Evolutionary conservation across 2,113 vertebrate genomes (phyloP).

Genomic region (Oxyruncus cristatus): DNA sequence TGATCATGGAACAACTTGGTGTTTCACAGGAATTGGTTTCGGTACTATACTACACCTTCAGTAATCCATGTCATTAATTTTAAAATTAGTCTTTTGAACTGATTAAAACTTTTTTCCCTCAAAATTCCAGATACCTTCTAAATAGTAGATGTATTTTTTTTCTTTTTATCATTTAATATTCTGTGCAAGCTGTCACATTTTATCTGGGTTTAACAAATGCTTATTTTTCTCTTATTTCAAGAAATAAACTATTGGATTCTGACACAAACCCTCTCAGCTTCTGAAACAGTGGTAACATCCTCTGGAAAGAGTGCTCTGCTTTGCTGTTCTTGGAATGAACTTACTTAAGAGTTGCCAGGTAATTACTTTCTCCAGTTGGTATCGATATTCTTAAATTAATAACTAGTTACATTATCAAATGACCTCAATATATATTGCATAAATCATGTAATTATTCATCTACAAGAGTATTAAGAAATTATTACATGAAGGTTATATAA

Average conservation of each 20-base stretch:
- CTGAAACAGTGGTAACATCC: not conserved
- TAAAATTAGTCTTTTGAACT: not conserved
- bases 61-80: not conserved
- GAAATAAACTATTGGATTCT: not conserved
- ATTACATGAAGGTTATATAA: slow-evolving; percentile 51
- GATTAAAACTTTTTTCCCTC: not conserved
- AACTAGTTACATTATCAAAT: slow-evolving; percentile 23
- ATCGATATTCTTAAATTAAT: slow-evolving; percentile 19
- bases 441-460: slow-evolving; percentile 13
- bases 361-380: slow-evolving; percentile 39
- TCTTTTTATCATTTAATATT: not conserved
- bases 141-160: not conserved
- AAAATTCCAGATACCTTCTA: not conserved
- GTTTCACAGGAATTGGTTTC: not conserved
- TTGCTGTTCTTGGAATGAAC: slow-evolving; percentile 28
- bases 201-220: not conserved
- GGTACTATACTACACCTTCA: not conserved
- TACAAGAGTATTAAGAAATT: slow-evolving; percentile 34
- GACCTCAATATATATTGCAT: slow-evolving; percentile 24
- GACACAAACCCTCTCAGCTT: not conserved
- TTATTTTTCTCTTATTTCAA: not conserved
- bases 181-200: not conserved
- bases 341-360: slow-evolving; percentile 11
- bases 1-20: not conserved
- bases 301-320: not conserved